phyloP scores from a whole-genome alignment of 2,113 vertebrate genomes.

The Vicugna pacos region DNA sequence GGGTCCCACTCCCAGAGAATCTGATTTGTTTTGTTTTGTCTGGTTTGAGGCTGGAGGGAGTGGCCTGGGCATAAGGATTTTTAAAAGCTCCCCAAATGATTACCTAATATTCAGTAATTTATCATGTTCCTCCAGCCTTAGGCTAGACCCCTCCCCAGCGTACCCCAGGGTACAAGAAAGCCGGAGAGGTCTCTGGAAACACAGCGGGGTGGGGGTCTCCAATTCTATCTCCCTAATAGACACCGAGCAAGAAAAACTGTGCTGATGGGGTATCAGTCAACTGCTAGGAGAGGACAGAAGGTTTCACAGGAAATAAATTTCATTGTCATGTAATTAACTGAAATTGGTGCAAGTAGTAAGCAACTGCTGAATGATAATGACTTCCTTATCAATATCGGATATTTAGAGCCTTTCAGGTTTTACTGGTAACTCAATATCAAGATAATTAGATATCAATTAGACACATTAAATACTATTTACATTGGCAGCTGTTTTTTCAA shows the following conservation, averaged over 20 bases:
- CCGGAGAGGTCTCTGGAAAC: background rate
- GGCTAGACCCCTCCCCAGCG: background rate
- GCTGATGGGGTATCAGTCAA: conserved; percentile 69
- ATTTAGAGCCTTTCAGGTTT: conserved; percentile 67
- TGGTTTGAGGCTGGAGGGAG: accelerated
- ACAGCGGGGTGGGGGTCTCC: background rate
- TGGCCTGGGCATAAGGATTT: background rate
- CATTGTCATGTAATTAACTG: conserved; percentile 58
- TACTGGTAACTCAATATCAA: conserved; percentile 70
- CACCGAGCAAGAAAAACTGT: conserved; percentile 58
- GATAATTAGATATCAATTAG: conserved; percentile 68
- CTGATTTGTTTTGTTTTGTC: background rate
- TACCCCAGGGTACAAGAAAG: background rate
- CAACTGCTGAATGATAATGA: conserved; percentile 27
- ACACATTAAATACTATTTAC: conserved; percentile 59
- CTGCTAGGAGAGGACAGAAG: conserved; percentile 57
- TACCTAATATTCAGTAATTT: background rate
- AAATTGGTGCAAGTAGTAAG: conserved; percentile 10
- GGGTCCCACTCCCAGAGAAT: background rate
- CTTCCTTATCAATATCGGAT: conserved; percentile 72
- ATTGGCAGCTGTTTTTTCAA: conserved; percentile 20
- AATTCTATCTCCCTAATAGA: background rate
- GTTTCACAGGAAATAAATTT: conserved; percentile 71
- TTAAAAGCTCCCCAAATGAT: background rate
- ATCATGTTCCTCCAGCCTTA: background rate